A percentile compares a stretch with the other conserved stretches of the same genome.
Evolutionary conservation across 2,113 vertebrate species (phyloP).

Genomic region (Oophaga pumilio): DNA sequence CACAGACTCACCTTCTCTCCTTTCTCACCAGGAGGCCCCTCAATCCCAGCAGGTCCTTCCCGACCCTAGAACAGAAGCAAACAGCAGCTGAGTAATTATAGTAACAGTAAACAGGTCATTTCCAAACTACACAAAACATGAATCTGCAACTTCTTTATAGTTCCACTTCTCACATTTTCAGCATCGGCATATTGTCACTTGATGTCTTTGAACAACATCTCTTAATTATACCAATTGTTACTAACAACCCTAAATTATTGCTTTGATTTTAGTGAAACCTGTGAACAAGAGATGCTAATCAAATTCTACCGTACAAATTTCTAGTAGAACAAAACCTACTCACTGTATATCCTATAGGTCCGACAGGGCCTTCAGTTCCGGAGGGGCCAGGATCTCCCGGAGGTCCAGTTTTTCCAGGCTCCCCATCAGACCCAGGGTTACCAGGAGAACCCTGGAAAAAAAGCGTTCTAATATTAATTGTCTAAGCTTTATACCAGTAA

Average conservation of each 20-base stretch:
- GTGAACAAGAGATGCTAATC: background rate
- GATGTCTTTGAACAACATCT: background rate
- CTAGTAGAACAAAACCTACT: constrained; percentile 62
- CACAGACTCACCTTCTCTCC: constrained; percentile 78
- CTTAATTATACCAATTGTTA: no score
- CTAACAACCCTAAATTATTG: no score
- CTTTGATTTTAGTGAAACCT: background rate
- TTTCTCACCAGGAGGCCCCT: constrained; percentile 73
- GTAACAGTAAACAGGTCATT: background rate
- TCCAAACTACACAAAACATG: background rate
- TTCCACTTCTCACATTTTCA: background rate
- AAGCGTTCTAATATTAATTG: no score
- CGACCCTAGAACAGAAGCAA: constrained; percentile 68
- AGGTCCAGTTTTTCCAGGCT: constrained; percentile 74
- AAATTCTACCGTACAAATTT: background rate
- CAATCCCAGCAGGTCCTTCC: constrained; percentile 69
- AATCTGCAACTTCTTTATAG: background rate
- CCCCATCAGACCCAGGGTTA: constrained; percentile 68
- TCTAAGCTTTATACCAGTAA: no score
- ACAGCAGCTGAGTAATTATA: background rate
- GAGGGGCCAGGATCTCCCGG: constrained; percentile 70
- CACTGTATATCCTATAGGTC: constrained; percentile 77
- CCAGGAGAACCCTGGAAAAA: constrained; percentile 75
- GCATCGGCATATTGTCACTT: background rate
- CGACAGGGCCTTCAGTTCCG: constrained; percentile 71